Conservation (phyloP, 2,113 vertebrate genomes). For the Megalops atlanticus region DNA sequence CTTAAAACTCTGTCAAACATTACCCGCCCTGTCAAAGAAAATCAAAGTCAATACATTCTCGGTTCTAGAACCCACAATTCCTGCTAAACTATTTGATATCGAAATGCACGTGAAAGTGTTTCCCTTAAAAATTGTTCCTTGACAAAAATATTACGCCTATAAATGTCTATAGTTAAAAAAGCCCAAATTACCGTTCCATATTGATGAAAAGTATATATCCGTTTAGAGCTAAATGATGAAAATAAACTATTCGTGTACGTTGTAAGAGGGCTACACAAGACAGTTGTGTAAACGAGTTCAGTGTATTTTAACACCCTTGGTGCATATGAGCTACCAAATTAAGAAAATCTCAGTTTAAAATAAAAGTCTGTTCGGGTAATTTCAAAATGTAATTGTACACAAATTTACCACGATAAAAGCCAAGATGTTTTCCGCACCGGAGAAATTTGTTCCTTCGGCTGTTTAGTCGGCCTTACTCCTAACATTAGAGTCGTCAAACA, state of each 20-base stretch:
- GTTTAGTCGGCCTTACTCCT: not conserved
- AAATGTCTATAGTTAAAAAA: too few species aligned
- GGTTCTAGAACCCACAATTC: not conserved
- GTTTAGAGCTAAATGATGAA: not conserved
- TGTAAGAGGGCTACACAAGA: not conserved
- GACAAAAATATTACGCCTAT: too few species aligned
- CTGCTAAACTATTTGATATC: not conserved
- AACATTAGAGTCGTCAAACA: not conserved
- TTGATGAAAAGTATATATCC: too few species aligned
- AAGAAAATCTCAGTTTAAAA: not conserved
- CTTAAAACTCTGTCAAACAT: constrained; percentile 37
- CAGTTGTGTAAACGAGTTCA: not conserved
- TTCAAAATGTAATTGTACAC: not conserved
- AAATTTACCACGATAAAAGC: too few species aligned
- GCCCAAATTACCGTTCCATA: too few species aligned
- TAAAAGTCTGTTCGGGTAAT: not conserved
- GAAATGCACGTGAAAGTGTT: too few species aligned
- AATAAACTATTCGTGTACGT: not conserved
- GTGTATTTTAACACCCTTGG: too few species aligned
- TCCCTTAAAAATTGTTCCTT: too few species aligned
- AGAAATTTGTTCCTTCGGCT: not conserved
- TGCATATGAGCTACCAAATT: not conserved
- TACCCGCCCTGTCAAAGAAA: constrained; percentile 18
- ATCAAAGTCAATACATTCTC: not conserved
- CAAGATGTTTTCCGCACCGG: not conserved